Evolutionary conservation across 2,888 invertebrate genomes (phyloP), one percentile per base, ranked within the genome.

Genomic region (Altica lythri): DNA sequence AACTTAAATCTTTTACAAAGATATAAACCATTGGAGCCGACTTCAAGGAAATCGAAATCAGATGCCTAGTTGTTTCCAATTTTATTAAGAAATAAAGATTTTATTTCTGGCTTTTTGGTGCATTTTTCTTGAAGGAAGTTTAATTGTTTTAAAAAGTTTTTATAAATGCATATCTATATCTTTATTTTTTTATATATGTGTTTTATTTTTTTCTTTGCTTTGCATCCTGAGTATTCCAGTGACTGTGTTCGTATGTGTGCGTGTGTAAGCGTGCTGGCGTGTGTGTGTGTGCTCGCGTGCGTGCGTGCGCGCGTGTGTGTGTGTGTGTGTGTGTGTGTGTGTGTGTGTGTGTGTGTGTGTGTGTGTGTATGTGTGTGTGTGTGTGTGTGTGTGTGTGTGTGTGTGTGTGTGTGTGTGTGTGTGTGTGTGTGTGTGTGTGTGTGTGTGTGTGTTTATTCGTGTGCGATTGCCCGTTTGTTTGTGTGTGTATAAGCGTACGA

Each of bases 371-470:
- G 13, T 32, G 34, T 32, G 34, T 13, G 13, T 32, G 34, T 32
- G 34, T 13, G 13, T 32, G 34, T 32, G 34, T 13, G 13, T 32
- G 34, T 32, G 34, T 13, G 13, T 32, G 34, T 32, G 34, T 13
- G 13, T 32, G 34, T 32, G 34, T 13, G 13, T 32, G 34, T 32
- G 34, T 13, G 13, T 32, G 34, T 32, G 34, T 13, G 13, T 32
- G 34, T 32, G 34, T 13, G 34, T 32, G 34, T 13, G 13, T 32
- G 34, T 32, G 34, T 13, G 13, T 32, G 5, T 5, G 34, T 13
- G 13, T 32, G 34, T 32, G 34, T 13, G 13, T 32, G 22, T 22
- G 22, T 22, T 4, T 22, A 8, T 22, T 8, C 4, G 22, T 22
- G 22, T 22, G 22, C 8, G 34, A 5, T 4, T 13, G 13, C 9